These are phyloP conservation scores for Ophthalmolycus amberensis DNA, from an alignment of 2,113 vertebrate species.

Conservation along the genomic window DNA sequence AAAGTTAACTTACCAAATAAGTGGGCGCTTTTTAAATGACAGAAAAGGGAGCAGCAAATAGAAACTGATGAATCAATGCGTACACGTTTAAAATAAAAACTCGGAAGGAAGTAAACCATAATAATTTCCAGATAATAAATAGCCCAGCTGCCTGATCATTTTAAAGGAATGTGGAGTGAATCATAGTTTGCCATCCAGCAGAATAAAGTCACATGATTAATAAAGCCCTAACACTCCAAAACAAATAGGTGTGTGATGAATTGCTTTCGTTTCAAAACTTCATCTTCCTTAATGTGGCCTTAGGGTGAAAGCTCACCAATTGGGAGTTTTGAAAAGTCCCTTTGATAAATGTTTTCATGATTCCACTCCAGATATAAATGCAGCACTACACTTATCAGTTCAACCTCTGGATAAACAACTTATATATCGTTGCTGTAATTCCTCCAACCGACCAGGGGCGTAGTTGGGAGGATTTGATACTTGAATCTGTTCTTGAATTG, in stretches of 20 bases:
- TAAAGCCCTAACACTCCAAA: neutral
- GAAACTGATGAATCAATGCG: slow-evolving; percentile 23
- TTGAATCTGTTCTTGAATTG: neutral
- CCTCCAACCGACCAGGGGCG: neutral
- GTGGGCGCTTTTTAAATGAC: slow-evolving; percentile 4
- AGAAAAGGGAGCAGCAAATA: slow-evolving; percentile 15
- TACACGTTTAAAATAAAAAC: neutral
- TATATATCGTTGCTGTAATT: neutral
- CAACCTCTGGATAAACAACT: neutral
- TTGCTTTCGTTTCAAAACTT: slow-evolving; percentile 14
- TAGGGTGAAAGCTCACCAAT: slow-evolving; percentile 29
- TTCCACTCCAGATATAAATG: slow-evolving; percentile 7
- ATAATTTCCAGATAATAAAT: slow-evolving; percentile 42
- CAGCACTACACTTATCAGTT: neutral
- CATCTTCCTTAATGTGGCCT: neutral
- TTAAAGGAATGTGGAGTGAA: slow-evolving; percentile 37
- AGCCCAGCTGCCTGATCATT: slow-evolving; percentile 12
- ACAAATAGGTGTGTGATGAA: slow-evolving; percentile 25
- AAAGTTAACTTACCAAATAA: slow-evolving; percentile 1
- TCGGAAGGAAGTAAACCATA: slow-evolving; percentile 3
- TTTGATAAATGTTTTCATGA: slow-evolving; percentile 16
- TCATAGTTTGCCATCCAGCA: slow-evolving; percentile 22
- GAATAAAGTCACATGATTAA: slow-evolving; percentile 16
- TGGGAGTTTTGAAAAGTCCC: slow-evolving; percentile 18
- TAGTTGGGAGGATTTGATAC: neutral